These are phyloP conservation scores for Rhopalosiphum nymphaeae DNA, from an alignment of 2,888 invertebrate species.

Conservation along the genomic window DNA sequence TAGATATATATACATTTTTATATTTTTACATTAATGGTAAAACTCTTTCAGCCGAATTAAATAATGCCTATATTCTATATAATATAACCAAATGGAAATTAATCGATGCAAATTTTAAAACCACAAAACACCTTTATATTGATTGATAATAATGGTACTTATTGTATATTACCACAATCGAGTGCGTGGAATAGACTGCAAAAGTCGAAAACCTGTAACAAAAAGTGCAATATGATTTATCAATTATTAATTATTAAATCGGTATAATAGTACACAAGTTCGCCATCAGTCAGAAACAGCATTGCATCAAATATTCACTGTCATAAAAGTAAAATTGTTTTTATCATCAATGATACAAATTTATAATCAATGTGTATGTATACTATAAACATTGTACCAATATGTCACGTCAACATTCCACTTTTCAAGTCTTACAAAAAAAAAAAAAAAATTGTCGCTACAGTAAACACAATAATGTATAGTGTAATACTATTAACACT, in stretches of 20 bases:
- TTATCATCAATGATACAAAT: no score
- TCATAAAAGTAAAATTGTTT: no score
- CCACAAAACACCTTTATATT: not conserved
- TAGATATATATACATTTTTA: not conserved
- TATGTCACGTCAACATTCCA: no score
- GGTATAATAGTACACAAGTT: not conserved
- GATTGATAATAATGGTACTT: not conserved
- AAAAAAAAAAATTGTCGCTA: no score
- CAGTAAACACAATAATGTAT: no score
- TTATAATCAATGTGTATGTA: no score
- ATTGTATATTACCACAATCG: not conserved
- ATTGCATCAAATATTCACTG: no score
- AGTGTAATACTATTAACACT: no score
- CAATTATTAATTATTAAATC: not conserved
- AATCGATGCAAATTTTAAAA: not conserved
- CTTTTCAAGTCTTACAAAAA: no score
- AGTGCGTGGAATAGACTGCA: not conserved
- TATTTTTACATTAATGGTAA: not conserved
- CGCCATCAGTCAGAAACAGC: not conserved
- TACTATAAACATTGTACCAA: no score
- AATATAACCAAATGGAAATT: not conserved
- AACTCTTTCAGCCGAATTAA: not conserved
- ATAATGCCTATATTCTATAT: not conserved
- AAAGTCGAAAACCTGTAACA: not conserved
- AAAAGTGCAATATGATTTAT: not conserved